Percentiles rank a stretch among this genome's conserved stretches.
phyloP scores from a whole-genome alignment of 2,888 invertebrate species.

The Cerastis rubricosa region DNA sequence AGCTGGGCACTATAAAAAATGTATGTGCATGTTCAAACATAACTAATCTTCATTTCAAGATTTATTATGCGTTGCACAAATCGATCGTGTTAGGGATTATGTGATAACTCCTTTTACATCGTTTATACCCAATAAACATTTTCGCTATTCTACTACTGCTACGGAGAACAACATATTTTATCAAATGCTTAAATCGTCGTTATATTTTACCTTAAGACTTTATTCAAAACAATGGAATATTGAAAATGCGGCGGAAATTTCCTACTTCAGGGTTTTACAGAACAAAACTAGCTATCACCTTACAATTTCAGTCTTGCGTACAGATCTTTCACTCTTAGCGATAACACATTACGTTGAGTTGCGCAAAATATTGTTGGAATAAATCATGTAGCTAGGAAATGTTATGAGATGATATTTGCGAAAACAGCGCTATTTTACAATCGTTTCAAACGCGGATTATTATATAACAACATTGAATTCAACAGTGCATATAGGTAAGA shows the following conservation, averaged over 20 bases:
- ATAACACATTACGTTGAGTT: conserved; percentile 58
- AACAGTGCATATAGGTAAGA: conserved; percentile 73
- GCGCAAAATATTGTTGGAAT: conserved; percentile 57
- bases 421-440: conserved; percentile 55
- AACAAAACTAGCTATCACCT: conserved; percentile 66
- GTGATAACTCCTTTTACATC: conserved; percentile 32
- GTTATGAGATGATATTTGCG: conserved; percentile 48
- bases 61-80: conserved; percentile 29
- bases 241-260: conserved; percentile 53
- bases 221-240: conserved; percentile 58
- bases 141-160: conserved; percentile 56
- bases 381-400: conserved; percentile 47
- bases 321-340: conserved; percentile 67
- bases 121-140: conserved; percentile 42
- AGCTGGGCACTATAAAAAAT: conserved; percentile 25
- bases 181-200: conserved; percentile 48
- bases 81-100: conserved; percentile 19
- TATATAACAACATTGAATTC: conserved; percentile 73
- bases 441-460: conserved; percentile 66
- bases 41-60: conserved; percentile 22
- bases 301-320: conserved; percentile 71
- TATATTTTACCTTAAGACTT: conserved; percentile 51
- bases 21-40: conserved; percentile 21
- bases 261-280: conserved; percentile 58
- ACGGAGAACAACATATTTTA: conserved; percentile 58